Percentiles rank a stretch among this genome's conserved stretches.
phyloP scores from a whole-genome alignment of 2,113 vertebrate genomes.

The Onychostruthus taczanowskii region DNA sequence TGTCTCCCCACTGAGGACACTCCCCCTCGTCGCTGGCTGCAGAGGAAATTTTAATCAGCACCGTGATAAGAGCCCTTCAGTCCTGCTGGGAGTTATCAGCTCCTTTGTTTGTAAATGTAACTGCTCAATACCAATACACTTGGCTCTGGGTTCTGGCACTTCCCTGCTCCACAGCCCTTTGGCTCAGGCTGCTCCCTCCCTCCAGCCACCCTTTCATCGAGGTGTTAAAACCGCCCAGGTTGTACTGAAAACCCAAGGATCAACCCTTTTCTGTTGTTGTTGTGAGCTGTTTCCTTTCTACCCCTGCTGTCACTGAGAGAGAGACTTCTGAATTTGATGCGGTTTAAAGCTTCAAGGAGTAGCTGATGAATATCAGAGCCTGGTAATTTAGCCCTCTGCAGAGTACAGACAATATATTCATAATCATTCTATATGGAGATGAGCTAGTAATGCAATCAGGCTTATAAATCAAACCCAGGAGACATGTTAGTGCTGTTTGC shows the following conservation, averaged over 20 bases:
- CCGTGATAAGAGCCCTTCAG: not conserved
- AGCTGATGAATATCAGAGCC: slow-evolving; percentile 6
- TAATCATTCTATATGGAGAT: slow-evolving; percentile 40
- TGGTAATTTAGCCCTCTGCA: slow-evolving; percentile 9
- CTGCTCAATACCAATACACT: not conserved
- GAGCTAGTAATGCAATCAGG: not conserved
- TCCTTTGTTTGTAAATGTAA: slow-evolving; percentile 39
- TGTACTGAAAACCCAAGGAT: not conserved
- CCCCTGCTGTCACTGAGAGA: not conserved
- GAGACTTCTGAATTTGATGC: not conserved
- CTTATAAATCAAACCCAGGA: slow-evolving; percentile 38
- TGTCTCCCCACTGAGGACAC: not conserved
- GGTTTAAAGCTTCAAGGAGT: not conserved
- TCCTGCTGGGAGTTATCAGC: slow-evolving; percentile 13
- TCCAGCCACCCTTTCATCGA: fast-evolving
- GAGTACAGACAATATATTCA: slow-evolving; percentile 3
- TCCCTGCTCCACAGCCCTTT: not conserved
- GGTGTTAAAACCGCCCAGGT: not conserved
- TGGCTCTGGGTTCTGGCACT: not conserved
- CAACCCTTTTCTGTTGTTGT: not conserved
- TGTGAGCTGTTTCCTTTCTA: not conserved
- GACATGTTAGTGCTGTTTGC: not conserved
- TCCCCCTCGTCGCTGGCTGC: not conserved
- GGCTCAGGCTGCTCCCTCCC: not conserved
- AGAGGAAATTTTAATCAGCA: slow-evolving; percentile 6